Conservation (phyloP, 2,888 invertebrate species). For the Cylindroiulus punctatus region DNA sequence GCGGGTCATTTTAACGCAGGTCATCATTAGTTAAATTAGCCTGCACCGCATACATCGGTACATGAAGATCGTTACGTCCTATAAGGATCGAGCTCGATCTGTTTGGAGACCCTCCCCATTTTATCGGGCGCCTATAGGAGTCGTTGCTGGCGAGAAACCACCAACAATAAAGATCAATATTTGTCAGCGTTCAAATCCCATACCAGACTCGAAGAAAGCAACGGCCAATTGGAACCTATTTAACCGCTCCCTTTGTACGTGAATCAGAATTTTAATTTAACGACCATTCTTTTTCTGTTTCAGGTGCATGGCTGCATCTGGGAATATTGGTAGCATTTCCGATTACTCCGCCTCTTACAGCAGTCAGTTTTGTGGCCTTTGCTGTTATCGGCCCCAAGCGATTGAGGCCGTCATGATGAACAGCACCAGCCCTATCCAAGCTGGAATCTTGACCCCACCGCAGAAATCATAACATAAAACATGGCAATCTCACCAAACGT, state of each 20-base stretch:
- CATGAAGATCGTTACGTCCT: not conserved
- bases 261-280: not conserved
- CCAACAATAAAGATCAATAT: not conserved
- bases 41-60: no score
- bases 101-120: not conserved
- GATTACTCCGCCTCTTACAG: constrained; percentile 28
- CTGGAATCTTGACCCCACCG: not conserved
- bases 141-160: not conserved
- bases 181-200: not conserved
- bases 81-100: not conserved
- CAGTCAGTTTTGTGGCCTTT: constrained; percentile 51
- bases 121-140: not conserved
- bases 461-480: not conserved
- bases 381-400: constrained; percentile 48
- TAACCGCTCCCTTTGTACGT: not conserved
- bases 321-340: not conserved
- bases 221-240: not conserved
- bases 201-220: not conserved
- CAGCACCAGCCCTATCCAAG: not conserved
- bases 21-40: no score
- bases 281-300: not conserved
- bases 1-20: no score
- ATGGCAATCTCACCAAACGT: no score
- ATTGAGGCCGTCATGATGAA: not conserved
- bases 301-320: constrained; percentile 48